Conservation (phyloP, 1,140 invertebrate species). For the Lepidurus arcticus region DNA sequence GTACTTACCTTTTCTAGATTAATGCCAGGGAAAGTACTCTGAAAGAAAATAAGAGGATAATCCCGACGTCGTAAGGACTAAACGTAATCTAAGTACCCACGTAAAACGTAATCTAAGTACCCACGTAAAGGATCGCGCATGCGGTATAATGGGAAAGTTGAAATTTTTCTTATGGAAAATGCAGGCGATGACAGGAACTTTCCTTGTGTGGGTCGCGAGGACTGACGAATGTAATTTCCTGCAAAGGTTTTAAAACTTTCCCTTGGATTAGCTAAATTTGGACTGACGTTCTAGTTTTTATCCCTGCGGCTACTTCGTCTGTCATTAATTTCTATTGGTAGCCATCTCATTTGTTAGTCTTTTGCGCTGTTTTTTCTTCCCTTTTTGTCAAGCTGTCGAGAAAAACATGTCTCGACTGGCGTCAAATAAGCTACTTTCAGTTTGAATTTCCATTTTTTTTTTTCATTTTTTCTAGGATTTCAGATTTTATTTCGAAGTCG, state of each 20-base stretch:
- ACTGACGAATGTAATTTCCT: background rate
- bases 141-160: no score
- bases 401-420: background rate
- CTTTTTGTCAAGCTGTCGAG: background rate
- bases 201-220: background rate
- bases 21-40: no score
- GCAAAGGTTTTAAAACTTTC: background rate
- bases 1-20: no score
- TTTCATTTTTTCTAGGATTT: background rate
- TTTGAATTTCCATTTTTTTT: background rate
- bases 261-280: background rate
- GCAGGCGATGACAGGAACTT: background rate
- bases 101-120: no score
- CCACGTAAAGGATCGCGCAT: no score
- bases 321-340: background rate
- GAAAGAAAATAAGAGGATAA: no score
- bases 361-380: background rate
- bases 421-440: background rate
- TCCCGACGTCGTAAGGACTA: no score
- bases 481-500: background rate
- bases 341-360: constrained; percentile 5
- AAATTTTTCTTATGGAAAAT: no score
- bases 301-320: background rate
- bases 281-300: background rate
- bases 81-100: no score